Evolutionary conservation across 2,888 invertebrate genomes (phyloP), one percentile per base, ranked within the genome.

Genomic region (Drosophila kuntzei): DNA sequence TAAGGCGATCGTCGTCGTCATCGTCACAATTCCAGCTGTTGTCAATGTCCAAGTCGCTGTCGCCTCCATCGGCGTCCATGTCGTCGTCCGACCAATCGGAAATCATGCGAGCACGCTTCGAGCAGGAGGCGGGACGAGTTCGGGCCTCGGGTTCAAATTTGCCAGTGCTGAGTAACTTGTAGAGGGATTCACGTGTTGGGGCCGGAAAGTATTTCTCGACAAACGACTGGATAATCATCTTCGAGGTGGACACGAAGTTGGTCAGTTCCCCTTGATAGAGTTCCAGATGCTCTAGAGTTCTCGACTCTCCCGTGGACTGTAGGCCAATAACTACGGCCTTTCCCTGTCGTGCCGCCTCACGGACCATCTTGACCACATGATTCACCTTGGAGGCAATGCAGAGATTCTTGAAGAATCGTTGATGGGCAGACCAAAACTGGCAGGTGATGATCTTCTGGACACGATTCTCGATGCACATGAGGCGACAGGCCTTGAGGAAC

Each of bases 371-470:
- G 11, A 96, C 96, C 0, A 96, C 96, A 92, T 96, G 96, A 89
- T 94, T 94, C 39, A 95, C 98, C 94, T 99, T 99, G 16, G 99
- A 96, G 0, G 99, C 99, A 80, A 99, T 99, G 92, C 99, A 99
- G 12, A 99, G 94, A 91, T 99, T 99, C 92, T 99, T 99, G 94
- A 99, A 99, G 94, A 98, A 99, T 60, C 98, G 94, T 93, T 99
- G 99, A 94, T 99, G 99, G n/a, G 98, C 96, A 0, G 98, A 98
- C 99, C 99, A 99, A 93, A 99, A 99, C 93, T 99, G 99, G 0
- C 98, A 98, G 98, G 99, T 99, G 96, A 99, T 98, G 11, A 97
- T 97, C 93, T 99, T 99, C 91, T 96, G 96, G 95, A 98, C 96
- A 54, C 97, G 95, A 78, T 96, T 97, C 91, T 98, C 98, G 0